Percentiles rank a stretch among this genome's conserved stretches.
Evolutionary conservation across 2,888 invertebrate genomes (phyloP).

Genomic region (Myopa tessellatipennis): DNA sequence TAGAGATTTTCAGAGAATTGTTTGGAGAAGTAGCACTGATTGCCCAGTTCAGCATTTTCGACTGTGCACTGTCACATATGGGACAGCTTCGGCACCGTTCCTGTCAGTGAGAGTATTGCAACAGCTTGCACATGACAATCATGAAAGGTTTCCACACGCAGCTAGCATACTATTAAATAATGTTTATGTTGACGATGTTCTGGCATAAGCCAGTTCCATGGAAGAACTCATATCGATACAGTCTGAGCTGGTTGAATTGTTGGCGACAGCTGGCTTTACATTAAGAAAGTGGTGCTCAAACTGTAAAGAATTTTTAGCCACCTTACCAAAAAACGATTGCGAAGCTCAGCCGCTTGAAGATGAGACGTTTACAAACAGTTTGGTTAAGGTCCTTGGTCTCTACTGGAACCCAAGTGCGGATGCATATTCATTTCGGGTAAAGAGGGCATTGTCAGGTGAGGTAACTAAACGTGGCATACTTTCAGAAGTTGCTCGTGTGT

Average conservation of each 20-base stretch:
- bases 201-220: background rate
- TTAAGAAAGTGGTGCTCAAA: conserved; percentile 18
- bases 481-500: too few species aligned
- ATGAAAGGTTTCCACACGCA: background rate
- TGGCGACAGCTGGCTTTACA: conserved; percentile 1
- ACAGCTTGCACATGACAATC: conserved; percentile 21
- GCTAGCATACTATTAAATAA: background rate
- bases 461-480: background rate
- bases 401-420: conserved; percentile 13
- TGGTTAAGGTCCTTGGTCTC: background rate
- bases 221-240: background rate
- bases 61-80: background rate
- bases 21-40: conserved; percentile 9
- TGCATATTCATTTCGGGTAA: background rate
- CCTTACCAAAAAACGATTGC: background rate
- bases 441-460: background rate
- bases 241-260: background rate
- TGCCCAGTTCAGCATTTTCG: conserved; percentile 13
- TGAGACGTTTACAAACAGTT: background rate
- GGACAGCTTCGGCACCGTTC: conserved; percentile 19
- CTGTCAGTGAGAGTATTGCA: conserved; percentile 15
- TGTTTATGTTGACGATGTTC: conserved; percentile 24
- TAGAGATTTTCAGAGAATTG: conserved; percentile 7
- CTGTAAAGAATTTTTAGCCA: background rate
- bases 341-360: background rate